Conservation (phyloP, 2,113 vertebrate genomes). For the Thymallus thymallus region DNA sequence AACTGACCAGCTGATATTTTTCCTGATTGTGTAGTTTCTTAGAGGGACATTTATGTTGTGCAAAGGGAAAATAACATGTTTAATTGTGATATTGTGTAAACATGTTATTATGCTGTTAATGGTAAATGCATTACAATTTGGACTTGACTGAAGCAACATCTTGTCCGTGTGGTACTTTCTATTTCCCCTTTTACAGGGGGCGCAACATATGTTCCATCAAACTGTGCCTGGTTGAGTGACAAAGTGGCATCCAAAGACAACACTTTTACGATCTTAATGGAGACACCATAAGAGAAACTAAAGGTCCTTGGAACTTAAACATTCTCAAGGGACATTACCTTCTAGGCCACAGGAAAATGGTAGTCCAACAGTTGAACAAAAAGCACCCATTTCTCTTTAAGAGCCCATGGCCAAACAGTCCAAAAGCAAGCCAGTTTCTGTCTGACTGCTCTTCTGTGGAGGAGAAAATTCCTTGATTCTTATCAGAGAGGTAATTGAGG, state of each 20-base stretch:
- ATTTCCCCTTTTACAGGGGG: no score
- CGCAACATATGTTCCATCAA: neutral
- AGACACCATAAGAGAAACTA: neutral
- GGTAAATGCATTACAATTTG: no score
- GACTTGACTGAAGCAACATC: no score
- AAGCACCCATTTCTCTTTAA: neutral
- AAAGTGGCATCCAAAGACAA: neutral
- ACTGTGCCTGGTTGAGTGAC: neutral
- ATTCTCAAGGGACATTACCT: neutral
- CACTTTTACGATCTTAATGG: neutral
- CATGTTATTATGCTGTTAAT: no score
- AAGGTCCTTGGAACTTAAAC: neutral
- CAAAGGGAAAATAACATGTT: no score
- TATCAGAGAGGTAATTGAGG: slow-evolving; percentile 14
- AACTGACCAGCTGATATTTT: no score
- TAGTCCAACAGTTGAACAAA: neutral
- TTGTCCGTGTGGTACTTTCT: no score
- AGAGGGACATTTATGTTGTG: no score
- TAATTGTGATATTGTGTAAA: no score
- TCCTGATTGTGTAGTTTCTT: no score
- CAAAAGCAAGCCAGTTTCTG: neutral
- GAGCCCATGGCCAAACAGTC: neutral
- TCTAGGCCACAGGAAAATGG: neutral
- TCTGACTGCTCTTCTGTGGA: slow-evolving; percentile 5
- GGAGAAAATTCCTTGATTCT: slow-evolving; percentile 16